Conservation (phyloP, 2,888 invertebrate genomes). For the Troides aeacus region DNA sequence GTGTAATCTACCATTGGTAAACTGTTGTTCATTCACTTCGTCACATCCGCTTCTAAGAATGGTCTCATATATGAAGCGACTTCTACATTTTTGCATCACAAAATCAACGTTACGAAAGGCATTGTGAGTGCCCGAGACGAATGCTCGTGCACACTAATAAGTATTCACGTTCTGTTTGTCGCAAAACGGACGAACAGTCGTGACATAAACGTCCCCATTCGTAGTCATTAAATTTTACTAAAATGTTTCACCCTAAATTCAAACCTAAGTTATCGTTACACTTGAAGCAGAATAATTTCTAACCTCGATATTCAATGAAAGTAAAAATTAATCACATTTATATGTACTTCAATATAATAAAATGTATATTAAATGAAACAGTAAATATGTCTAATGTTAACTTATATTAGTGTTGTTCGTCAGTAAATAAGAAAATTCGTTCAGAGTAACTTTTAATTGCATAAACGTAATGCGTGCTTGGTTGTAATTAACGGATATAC, state of each 20-base stretch:
- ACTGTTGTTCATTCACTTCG: background rate
- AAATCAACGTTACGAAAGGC: constrained; percentile 30
- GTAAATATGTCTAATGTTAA: too few relatives aligned
- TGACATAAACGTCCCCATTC: constrained; percentile 29
- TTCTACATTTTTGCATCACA: constrained; percentile 29
- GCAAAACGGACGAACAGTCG: constrained; percentile 28
- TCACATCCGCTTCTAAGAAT: constrained; percentile 24
- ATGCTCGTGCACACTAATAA: constrained; percentile 18
- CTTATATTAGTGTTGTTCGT: too few relatives aligned
- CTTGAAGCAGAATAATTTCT: background rate
- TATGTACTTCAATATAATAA: background rate
- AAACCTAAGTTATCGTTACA: constrained; percentile 4
- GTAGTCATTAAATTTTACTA: constrained; percentile 13
- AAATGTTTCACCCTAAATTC: constrained; percentile 24
- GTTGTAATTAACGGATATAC: background rate
- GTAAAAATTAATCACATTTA: background rate
- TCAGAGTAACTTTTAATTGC: background rate
- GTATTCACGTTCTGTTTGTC: constrained; percentile 47
- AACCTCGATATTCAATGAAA: constrained; percentile 16
- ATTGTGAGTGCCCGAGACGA: constrained; percentile 16
- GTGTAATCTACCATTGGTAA: background rate
- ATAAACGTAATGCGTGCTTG: background rate
- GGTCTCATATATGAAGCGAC: constrained; percentile 20
- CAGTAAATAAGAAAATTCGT: background rate
- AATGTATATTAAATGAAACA: too few relatives aligned